A percentile compares a stretch with the other conserved stretches of the same genome.
Conservation (phyloP, 2,113 vertebrate species). For the Chaetodon trifascialis region DNA sequence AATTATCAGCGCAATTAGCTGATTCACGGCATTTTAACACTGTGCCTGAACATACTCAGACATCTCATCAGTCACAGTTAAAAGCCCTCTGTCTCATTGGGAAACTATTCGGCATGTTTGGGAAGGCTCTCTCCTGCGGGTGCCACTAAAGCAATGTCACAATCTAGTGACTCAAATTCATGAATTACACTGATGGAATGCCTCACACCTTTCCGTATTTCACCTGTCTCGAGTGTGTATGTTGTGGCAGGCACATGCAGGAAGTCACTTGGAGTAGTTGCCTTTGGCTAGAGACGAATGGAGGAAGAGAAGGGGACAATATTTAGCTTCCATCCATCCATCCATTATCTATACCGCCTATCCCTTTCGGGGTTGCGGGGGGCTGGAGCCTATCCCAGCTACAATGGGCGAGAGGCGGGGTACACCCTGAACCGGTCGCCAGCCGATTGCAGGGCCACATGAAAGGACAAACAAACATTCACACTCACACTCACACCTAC, state of each 20-base stretch:
- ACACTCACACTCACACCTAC: no score
- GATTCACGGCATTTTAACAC: constrained; percentile 67
- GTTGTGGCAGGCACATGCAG: constrained; percentile 38
- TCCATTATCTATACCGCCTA: no score
- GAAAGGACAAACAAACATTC: no score
- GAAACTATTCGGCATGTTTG: constrained; percentile 2
- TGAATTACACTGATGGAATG: constrained; percentile 30
- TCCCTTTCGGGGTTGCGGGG: no score
- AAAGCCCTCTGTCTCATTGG: constrained; percentile 31
- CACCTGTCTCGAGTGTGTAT: constrained; percentile 11
- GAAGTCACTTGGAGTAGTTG: constrained; percentile 9
- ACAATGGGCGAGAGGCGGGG: no score
- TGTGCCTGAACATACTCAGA: constrained; percentile 51
- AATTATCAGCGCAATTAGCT: constrained; percentile 78
- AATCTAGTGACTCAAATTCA: constrained; percentile 12
- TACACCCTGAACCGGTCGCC: no score
- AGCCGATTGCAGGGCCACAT: no score
- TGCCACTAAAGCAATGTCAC: constrained; percentile 2
- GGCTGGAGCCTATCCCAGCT: no score
- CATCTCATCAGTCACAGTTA: constrained; percentile 49
- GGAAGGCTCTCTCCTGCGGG: neutral
- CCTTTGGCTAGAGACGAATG: constrained; percentile 11
- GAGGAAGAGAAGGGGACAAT: constrained; percentile 16
- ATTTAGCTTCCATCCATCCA: no score
- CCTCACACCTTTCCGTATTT: constrained; percentile 45